Base-by-base conservation (phyloP, 1,140 invertebrate genomes). In the Anthonomus grandis region DNA sequence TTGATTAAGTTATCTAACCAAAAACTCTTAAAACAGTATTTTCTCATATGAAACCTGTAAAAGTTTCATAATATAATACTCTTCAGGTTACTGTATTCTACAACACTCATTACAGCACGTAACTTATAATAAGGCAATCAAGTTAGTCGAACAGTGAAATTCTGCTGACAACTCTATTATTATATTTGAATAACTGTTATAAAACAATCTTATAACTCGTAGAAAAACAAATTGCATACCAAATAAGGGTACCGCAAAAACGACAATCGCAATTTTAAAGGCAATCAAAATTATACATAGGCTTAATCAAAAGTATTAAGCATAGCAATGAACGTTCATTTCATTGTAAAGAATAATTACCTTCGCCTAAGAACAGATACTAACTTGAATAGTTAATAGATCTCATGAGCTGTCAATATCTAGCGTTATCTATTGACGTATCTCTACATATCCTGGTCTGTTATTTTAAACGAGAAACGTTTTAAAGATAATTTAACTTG, bases 341-440 rank as follows among this genome's bases (percentile, higher is more conserved):
- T 34, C 24, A 53, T 53, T 53, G 51, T 53, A 53, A 53, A 53
- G 45, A 44, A 44, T 44, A 53, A 44, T 53, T 36, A 24, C 23
- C 18, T 15, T 45, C 18, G 19, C 10, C 25, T 24, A 31, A 52
- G 49, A 39, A 17, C 49, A 17, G 49, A 21, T 41, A 39, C 19
- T 52, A 52, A 52, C 42, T 52, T 52, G 49, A 52, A 52, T 52
- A 52, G 49, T 52, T 52, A 52, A 41, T 52, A 52, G 49, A 52
- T 52, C 49, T 52, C 45, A 53, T 44, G 37, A 53, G 39, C 51
- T 53, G 51, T 53, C 51, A 53, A 53, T 53, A 53, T 44, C 25
- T 53, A n/a, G n/a, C n/a, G n/a, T 50, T 53, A 53, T 53, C 51
- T 23, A 38, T 27, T 23, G 6, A 22, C 18, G 25, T 53, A 53